A percentile compares a stretch with the other conserved stretches of the same genome.
phyloP scores from a whole-genome alignment of 1,140 invertebrate genomes.

The Ooceraea biroi region DNA sequence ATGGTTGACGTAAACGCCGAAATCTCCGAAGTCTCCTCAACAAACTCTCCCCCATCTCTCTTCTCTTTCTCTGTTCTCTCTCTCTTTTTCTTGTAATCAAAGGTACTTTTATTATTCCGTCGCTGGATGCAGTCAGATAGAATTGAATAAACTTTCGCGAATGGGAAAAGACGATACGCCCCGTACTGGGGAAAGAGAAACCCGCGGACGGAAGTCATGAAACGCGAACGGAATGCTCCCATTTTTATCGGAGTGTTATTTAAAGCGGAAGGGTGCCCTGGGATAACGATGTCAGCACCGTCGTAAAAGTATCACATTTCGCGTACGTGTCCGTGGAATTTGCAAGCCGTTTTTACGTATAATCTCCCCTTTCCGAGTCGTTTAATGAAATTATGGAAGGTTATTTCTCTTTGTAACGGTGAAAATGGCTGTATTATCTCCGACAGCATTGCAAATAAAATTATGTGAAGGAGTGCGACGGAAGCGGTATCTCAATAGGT shows the following conservation, averaged over 20 bases:
- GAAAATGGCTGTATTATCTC: not conserved
- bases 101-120: conserved; percentile 28
- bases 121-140: not conserved
- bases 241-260: conserved; percentile 22
- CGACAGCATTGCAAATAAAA: not conserved
- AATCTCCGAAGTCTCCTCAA: not conserved
- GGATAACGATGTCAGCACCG: not conserved
- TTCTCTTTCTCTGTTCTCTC: not conserved
- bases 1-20: conserved; percentile 25
- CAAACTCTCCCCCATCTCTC: conserved; percentile 14
- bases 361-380: not conserved
- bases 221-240: not conserved
- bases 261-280: conserved; percentile 3
- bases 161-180: not conserved
- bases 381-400: conserved; percentile 16
- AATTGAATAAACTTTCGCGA: conserved; percentile 31
- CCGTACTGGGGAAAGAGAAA: not conserved
- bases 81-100: not conserved
- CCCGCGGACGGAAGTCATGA: not conserved
- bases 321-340: conserved; percentile 1
- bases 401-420: not conserved
- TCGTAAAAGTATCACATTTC: conserved; percentile 3
- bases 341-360: not conserved
- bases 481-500: not conserved
- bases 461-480: conserved; percentile 1